These are phyloP conservation scores for Perca fluviatilis DNA, from an alignment of 2,113 vertebrate genomes.

Conservation along the genomic window DNA sequence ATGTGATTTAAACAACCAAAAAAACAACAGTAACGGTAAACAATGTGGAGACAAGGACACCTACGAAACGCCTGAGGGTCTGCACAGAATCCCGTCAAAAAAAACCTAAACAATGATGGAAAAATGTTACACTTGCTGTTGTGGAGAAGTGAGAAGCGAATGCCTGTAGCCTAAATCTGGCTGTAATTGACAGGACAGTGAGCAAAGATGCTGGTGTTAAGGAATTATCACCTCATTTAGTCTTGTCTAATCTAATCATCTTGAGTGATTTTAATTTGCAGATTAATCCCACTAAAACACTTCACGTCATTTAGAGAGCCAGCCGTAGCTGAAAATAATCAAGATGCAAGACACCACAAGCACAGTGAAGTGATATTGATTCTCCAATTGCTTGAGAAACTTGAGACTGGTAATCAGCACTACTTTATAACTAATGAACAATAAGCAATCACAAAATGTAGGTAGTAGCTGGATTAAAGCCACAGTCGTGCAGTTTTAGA, in stretches of 20 bases:
- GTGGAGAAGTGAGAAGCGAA: not conserved
- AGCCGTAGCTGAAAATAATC: slow-evolving; percentile 5
- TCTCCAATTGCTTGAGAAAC: not conserved
- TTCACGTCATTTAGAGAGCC: not conserved
- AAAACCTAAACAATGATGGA: not conserved
- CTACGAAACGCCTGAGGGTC: not conserved
- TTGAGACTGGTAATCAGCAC: not conserved
- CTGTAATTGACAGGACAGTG: not conserved
- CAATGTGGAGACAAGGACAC: slow-evolving; percentile 2
- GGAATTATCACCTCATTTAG: slow-evolving; percentile 15
- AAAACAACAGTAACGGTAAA: not conserved
- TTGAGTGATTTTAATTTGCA: slow-evolving; percentile 23
- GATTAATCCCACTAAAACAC: slow-evolving; percentile 13
- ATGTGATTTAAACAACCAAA: not conserved
- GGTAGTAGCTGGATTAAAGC: not conserved
- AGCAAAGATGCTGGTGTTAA: not conserved
- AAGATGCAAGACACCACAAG: not conserved
- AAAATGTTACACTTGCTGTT: not conserved
- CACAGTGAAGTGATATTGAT: not conserved
- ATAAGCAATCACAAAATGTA: not conserved
- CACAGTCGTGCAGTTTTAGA: not conserved
- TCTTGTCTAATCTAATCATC: slow-evolving; percentile 8
- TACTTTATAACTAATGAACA: not conserved
- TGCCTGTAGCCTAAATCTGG: not conserved
- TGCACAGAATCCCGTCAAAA: not conserved